Evolutionary conservation across 2,797 vertebrate genomes (phyloP).

Genomic region (Premnoplex brunnescens): DNA sequence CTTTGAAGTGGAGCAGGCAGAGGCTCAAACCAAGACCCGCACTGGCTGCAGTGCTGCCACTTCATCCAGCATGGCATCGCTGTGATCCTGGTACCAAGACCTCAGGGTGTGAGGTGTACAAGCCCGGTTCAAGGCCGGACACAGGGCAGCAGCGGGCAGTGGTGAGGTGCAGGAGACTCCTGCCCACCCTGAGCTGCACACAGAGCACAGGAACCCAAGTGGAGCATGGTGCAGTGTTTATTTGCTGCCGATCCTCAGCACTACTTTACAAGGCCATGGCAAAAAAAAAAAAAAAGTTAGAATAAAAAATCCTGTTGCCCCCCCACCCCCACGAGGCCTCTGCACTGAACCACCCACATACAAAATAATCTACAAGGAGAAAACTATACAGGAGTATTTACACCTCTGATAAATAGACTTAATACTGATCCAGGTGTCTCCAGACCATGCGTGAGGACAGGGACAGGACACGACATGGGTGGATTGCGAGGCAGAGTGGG

Average conservation of each 20-base stretch:
- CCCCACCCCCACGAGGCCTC: neutral
- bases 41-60: rapidly evolving
- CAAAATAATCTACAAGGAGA: conserved; percentile 83
- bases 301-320: conserved; percentile 64
- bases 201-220: neutral
- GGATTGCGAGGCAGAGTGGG: neutral
- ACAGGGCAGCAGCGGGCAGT: neutral
- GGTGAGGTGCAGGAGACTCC: rapidly evolving
- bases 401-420: conserved; percentile 94
- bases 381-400: conserved; percentile 94
- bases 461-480: neutral
- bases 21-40: neutral
- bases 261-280: conserved; percentile 68
- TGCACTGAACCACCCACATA: conserved; percentile 58
- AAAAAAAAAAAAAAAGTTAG: conserved; percentile 11
- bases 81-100: rapidly evolving
- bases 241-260: conserved; percentile 68
- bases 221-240: conserved; percentile 64
- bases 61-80: neutral
- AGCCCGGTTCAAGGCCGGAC: neutral
- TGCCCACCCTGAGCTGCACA: rapidly evolving
- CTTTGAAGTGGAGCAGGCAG: neutral
- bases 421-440: conserved; percentile 78
- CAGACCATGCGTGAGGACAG: neutral
- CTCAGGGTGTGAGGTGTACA: rapidly evolving